phyloP scores from a whole-genome alignment of 92 coral and sea anemone species.

The Plumapathes pennacea region DNA sequence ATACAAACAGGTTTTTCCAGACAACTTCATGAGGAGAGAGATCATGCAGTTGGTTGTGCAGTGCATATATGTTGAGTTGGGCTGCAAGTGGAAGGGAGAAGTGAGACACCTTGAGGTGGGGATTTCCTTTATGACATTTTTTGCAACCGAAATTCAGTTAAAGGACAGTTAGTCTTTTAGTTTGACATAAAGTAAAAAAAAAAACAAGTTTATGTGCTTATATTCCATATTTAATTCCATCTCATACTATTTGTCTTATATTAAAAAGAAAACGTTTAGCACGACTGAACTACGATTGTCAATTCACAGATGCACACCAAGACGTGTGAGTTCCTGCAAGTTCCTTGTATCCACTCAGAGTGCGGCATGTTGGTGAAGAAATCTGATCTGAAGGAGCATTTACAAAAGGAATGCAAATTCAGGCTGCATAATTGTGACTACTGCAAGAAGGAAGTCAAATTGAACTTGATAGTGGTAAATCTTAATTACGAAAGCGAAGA shows the following conservation, averaged over 20 bases:
- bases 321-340: conserved; percentile 26
- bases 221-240: too few species aligned
- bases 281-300: too few species aligned
- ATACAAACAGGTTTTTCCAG: conserved; percentile 60
- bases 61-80: conserved; percentile 28
- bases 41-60: conserved; percentile 17
- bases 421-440: conserved; percentile 23
- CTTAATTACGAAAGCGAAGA: too few species aligned
- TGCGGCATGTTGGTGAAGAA: conserved; percentile 38
- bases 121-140: too few species aligned
- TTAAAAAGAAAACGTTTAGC: too few species aligned
- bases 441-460: conserved; percentile 15
- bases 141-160: too few species aligned
- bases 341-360: conserved; percentile 35
- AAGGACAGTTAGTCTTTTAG: too few species aligned
- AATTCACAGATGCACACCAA: conserved; percentile 26
- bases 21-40: conserved; percentile 55
- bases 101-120: conserved; percentile 41
- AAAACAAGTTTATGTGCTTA: too few species aligned
- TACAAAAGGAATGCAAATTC: conserved; percentile 34
- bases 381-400: conserved; percentile 23
- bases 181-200: too few species aligned
- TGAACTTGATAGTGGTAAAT: conserved; percentile 28
- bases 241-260: too few species aligned
- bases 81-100: conserved; percentile 56